Conservation (phyloP, 30 jellyfish, hydroid and myxozoan species). For the Aurelia sp. region DNA sequence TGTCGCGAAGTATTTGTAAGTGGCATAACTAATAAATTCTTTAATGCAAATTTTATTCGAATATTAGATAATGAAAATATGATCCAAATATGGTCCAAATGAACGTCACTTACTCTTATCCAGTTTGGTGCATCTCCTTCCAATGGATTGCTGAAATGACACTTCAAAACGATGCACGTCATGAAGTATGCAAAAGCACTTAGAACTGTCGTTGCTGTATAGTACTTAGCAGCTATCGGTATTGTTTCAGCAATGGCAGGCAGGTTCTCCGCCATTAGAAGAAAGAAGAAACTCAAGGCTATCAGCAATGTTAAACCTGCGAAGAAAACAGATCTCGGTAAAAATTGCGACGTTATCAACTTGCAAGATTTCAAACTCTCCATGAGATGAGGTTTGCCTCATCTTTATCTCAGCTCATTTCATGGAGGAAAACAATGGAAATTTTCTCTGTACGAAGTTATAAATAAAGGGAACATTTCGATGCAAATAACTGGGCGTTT, state of each 20-base stretch:
- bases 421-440: too few species aligned
- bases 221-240: slow-evolving; percentile 82
- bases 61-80: too few species aligned
- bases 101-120: slow-evolving; percentile 61
- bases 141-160: slow-evolving; percentile 81
- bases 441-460: too few species aligned
- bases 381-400: too few species aligned
- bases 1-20: too few species aligned
- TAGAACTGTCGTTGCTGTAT: slow-evolving; percentile 72
- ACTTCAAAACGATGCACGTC: slow-evolving; percentile 79
- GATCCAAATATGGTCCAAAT: too few species aligned
- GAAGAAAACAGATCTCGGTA: background rate
- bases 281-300: slow-evolving; percentile 85
- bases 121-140: slow-evolving; percentile 86
- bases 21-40: too few species aligned
- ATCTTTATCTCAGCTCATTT: too few species aligned
- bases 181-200: slow-evolving; percentile 82
- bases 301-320: slow-evolving; percentile 77
- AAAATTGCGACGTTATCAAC: background rate
- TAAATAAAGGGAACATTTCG: too few species aligned
- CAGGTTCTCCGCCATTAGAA: slow-evolving; percentile 81
- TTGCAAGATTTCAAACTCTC: too few species aligned
- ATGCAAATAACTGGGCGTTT: too few species aligned
- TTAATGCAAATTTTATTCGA: too few species aligned
- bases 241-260: slow-evolving; percentile 77